Evolutionary conservation across 2,888 invertebrate species (phyloP).

Genomic region (Brenthis hecate): DNA sequence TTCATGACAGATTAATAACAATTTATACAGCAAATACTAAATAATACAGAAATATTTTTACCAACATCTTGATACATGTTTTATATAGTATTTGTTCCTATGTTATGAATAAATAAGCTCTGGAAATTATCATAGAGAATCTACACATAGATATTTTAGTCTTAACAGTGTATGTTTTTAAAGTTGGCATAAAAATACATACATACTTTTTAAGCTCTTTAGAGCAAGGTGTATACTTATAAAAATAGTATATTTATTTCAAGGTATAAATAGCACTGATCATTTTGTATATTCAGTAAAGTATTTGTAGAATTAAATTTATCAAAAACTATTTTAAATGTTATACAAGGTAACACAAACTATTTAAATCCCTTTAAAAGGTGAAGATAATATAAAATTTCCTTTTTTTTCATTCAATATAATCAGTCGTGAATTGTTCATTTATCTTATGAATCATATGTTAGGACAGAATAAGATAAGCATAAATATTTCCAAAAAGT

Average conservation of each 20-base stretch:
- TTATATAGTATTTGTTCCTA: neutral
- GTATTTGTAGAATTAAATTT: conserved; percentile 45
- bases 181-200: conserved; percentile 26
- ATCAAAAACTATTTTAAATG: conserved; percentile 38
- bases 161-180: conserved; percentile 19
- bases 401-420: conserved; percentile 40
- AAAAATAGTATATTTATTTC: conserved; percentile 39
- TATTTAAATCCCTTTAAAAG: conserved; percentile 28
- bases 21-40: conserved; percentile 36
- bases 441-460: conserved; percentile 35
- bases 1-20: conserved; percentile 26
- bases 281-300: conserved; percentile 31
- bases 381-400: conserved; percentile 38
- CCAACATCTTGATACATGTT: conserved; percentile 16
- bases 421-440: conserved; percentile 38
- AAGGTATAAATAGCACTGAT: conserved; percentile 46
- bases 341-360: conserved; percentile 36
- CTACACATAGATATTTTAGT: conserved; percentile 33
- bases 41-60: conserved; percentile 30
- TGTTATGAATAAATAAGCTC: conserved; percentile 48
- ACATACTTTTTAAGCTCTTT: conserved; percentile 18
- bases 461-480: conserved; percentile 23
- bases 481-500: conserved; percentile 9
- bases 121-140: conserved; percentile 46
- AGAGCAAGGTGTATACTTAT: conserved; percentile 27